Percentiles rank a stretch among this genome's conserved stretches.
Evolutionary conservation across 2,888 invertebrate genomes (phyloP).

Genomic region (Ennomos fuscantarius): DNA sequence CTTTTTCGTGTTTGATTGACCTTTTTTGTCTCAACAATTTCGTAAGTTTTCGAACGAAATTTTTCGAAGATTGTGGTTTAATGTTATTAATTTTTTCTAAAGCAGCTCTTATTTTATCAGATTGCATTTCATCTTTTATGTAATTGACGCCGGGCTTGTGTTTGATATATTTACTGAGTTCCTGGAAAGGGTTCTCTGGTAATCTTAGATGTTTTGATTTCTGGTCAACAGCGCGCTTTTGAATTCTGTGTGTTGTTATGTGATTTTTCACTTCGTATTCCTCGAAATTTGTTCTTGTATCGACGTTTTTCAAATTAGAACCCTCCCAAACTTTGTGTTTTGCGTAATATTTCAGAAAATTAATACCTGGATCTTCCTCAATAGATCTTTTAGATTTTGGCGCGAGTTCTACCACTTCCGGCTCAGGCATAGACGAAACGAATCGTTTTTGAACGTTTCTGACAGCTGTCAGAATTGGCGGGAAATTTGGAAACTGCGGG

Average conservation of each 20-base stretch:
- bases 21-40: slow-evolving; percentile 34
- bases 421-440: slow-evolving; percentile 23
- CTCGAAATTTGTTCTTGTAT: slow-evolving; percentile 19
- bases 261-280: slow-evolving; percentile 53
- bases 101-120: slow-evolving; percentile 43
- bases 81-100: slow-evolving; percentile 37
- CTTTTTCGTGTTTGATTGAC: slow-evolving; percentile 43
- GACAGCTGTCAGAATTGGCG: slow-evolving; percentile 31
- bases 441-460: slow-evolving; percentile 37
- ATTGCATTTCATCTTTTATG: slow-evolving; percentile 39
- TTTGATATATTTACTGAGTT: slow-evolving; percentile 44
- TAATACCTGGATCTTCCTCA: slow-evolving; percentile 47
- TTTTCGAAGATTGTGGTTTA: slow-evolving; percentile 17
- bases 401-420: slow-evolving; percentile 11
- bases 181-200: slow-evolving; percentile 48
- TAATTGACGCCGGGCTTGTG: slow-evolving; percentile 43
- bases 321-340: slow-evolving; percentile 69
- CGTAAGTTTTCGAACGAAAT: slow-evolving; percentile 5
- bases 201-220: slow-evolving; percentile 35
- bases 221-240: slow-evolving; percentile 47
- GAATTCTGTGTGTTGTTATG: slow-evolving; percentile 36
- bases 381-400: slow-evolving; percentile 50
- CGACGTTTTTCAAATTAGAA: slow-evolving; percentile 46
- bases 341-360: slow-evolving; percentile 61
- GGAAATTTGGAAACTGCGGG: slow-evolving; percentile 16